phyloP scores from a whole-genome alignment of 1,140 invertebrate species.

The Drosophila parabipectinata region DNA sequence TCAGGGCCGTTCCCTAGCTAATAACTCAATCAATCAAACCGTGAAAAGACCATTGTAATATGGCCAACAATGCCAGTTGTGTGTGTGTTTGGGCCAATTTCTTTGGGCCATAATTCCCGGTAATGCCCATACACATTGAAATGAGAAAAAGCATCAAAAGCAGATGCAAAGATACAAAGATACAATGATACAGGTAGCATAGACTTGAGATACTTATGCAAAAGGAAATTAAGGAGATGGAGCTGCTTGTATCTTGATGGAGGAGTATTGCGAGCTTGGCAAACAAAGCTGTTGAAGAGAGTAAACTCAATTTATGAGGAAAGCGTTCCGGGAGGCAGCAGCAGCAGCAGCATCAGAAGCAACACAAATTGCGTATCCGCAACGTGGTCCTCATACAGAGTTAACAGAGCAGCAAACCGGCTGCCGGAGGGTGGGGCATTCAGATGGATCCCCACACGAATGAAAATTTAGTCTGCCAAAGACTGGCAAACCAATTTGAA shows the following conservation, averaged over 20 bases:
- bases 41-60: constrained; percentile 23
- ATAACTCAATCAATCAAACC: constrained; percentile 41
- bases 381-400: constrained; percentile 53
- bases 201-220: constrained; percentile 32
- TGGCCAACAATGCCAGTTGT: constrained; percentile 21
- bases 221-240: constrained; percentile 27
- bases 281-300: constrained; percentile 68
- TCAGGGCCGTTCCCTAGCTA: background rate
- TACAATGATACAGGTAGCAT: constrained; percentile 53
- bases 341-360: constrained; percentile 8
- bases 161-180: constrained; percentile 16
- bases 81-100: constrained; percentile 31
- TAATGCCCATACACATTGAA: constrained; percentile 68
- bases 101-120: constrained; percentile 54
- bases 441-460: constrained; percentile 23
- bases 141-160: constrained; percentile 28
- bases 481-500: constrained; percentile 11
- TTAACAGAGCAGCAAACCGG: constrained; percentile 33
- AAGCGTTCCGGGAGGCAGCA: constrained; percentile 48
- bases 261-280: constrained; percentile 2
- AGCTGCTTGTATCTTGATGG: background rate
- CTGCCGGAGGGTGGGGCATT: background rate
- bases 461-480: constrained; percentile 26
- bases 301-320: constrained; percentile 77
- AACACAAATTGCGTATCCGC: constrained; percentile 68